These are phyloP conservation scores for Onthophagus sagittarius DNA, from an alignment of 2,888 invertebrate species.

Conservation along the genomic window DNA sequence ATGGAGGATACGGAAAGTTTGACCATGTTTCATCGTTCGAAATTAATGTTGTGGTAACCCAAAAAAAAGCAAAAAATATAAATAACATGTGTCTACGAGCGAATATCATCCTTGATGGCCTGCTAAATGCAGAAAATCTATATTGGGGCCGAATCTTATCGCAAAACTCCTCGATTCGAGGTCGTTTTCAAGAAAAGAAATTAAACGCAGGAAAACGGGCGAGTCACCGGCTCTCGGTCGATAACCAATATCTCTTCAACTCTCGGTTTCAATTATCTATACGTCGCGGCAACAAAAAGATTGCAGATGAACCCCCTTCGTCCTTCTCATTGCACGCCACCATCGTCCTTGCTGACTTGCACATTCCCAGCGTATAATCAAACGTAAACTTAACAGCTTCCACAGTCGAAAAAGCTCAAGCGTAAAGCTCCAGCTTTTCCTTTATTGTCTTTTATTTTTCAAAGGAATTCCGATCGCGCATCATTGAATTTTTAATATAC, in stretches of 20 bases:
- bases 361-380: background rate
- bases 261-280: background rate
- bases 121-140: background rate
- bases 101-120: background rate
- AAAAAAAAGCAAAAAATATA: background rate
- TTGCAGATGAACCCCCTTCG: background rate
- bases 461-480: background rate
- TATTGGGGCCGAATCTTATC: background rate
- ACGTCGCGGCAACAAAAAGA: background rate
- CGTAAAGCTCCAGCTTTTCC: background rate
- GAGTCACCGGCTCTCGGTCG: background rate
- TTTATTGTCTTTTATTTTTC: background rate
- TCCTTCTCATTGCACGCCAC: background rate
- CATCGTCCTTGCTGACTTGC: background rate
- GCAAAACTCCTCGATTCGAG: background rate
- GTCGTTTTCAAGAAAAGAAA: background rate
- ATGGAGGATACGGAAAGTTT: background rate
- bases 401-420: background rate
- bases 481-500: background rate
- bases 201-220: background rate
- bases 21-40: background rate
- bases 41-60: background rate
- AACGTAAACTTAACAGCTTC: background rate
- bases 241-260: background rate
- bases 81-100: background rate